These are phyloP conservation scores for Deroptyus accipitrinus DNA, from an alignment of 2,113 vertebrate genomes.

Conservation along the genomic window DNA sequence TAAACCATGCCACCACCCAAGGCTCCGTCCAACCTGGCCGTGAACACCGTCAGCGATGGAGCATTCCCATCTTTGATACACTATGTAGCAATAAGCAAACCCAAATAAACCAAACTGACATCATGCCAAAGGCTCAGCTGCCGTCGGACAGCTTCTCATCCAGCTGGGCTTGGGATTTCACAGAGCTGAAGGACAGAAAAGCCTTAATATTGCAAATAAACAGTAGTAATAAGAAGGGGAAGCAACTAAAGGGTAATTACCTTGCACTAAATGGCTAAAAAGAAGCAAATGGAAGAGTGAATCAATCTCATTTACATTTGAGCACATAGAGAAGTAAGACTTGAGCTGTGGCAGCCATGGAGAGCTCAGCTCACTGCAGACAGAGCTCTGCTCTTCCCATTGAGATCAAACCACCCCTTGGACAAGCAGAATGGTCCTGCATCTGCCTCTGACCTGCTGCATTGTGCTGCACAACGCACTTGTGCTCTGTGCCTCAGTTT, in stretches of 20 bases:
- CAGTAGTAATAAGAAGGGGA: too few species aligned
- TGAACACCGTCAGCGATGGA: too few species aligned
- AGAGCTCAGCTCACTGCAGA: neutral
- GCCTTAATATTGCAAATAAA: neutral
- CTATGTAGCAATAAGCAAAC: rapidly evolving
- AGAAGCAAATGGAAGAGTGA: neutral
- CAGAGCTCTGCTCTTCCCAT: neutral
- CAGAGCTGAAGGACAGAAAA: neutral
- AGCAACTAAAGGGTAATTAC: neutral
- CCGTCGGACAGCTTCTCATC: neutral
- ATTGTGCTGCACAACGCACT: rapidly evolving
- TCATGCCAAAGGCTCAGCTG: neutral
- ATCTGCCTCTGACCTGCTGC: neutral
- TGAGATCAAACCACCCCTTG: neutral
- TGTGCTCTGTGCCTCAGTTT: neutral
- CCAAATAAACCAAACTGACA: neutral
- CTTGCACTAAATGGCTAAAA: neutral
- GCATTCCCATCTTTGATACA: neutral
- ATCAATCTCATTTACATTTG: too few species aligned
- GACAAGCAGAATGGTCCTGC: rapidly evolving
- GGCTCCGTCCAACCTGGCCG: too few species aligned
- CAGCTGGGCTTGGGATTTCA: neutral
- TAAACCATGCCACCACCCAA: too few species aligned
- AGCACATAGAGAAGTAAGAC: neutral
- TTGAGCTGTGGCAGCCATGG: neutral